Evolutionary conservation across 2,797 vertebrate species (phyloP), one percentile per base, ranked within the genome.

Genomic region (Harpagifer antarcticus): DNA sequence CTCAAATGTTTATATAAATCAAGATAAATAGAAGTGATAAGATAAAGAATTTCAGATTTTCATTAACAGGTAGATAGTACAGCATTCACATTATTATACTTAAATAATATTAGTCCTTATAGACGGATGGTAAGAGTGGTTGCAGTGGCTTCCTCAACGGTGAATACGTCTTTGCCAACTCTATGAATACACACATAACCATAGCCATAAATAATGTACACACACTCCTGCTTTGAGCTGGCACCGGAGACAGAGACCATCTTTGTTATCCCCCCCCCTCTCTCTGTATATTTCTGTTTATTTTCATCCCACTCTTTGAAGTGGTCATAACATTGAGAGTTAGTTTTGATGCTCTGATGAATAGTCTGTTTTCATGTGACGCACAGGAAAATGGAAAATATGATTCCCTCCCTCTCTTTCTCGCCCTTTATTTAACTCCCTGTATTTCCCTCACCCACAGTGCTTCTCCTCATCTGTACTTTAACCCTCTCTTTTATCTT

Each of bases 271-370:
- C 53, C 62, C 47, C 66, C 17, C 19, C 16, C 63, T 14, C 19
- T 55, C 43, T 72, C 73, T 87, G 74, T 86, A 69, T 85, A 78
- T 87, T 82, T 90, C 90, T 89, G 81, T 90, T 87, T 89, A 87
- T 89, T 82, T 86, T 87, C 81, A 56, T 40, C 65, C 68, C 65
- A 1, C 17, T 60, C 85, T 92, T 89, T 91, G 86, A 92, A 91
- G 89, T 88, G 91, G 91, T 89, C 81, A 53, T 61, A 88, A 75
- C 79, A 68, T 82, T 70, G 82, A 82, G 48, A 87, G 88, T 86
- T 82, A 83, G 83, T 88, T 87, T 85, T 84, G 86, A 91, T 89
- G 89, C 83, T 89, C 76, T 87, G 89, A 92, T 91, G 88, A 92
- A 91, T 79, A 74, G 78, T 73, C 86, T 72, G 85, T 87, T 91